Conservation (phyloP, 2,797 vertebrate genomes). For the Myripristis jacobus region DNA sequence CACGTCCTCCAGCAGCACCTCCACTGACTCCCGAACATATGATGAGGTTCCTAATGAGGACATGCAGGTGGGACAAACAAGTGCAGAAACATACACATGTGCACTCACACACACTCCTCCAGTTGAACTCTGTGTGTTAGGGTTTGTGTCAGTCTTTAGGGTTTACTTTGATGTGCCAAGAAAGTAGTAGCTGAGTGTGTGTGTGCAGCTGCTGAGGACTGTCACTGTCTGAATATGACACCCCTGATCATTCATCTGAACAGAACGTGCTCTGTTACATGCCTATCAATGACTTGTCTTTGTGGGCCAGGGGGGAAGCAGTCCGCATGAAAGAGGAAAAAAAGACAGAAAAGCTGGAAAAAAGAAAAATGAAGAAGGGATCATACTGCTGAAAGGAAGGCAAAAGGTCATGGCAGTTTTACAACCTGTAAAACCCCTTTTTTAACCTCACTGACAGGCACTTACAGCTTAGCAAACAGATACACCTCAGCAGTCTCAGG, state of each 20-base stretch:
- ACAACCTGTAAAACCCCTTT: slow-evolving; percentile 66
- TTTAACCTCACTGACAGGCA: slow-evolving; percentile 58
- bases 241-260: slow-evolving; percentile 47
- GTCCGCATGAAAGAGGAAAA: slow-evolving; percentile 11
- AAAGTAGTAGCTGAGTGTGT: slow-evolving; percentile 44
- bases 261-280: slow-evolving; percentile 54
- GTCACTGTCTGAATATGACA: slow-evolving; percentile 56
- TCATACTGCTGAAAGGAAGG: slow-evolving; percentile 53
- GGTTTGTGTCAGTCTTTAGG: neutral
- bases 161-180: slow-evolving; percentile 50
- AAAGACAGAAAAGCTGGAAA: neutral
- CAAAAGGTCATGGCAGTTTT: slow-evolving; percentile 61
- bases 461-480: slow-evolving; percentile 49
- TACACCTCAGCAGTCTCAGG: slow-evolving; percentile 24
- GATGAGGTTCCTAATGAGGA: slow-evolving; percentile 95
- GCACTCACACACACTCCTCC: slow-evolving; percentile 11
- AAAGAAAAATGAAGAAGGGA: slow-evolving; percentile 22
- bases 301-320: slow-evolving; percentile 21
- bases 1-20: slow-evolving; percentile 84
- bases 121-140: neutral
- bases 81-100: neutral
- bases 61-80: slow-evolving; percentile 81
- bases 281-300: slow-evolving; percentile 52
- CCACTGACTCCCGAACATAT: slow-evolving; percentile 88
- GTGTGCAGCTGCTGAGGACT: slow-evolving; percentile 52